These are phyloP conservation scores for Andricus curvator DNA, from an alignment of 2,888 invertebrate species.

Conservation along the genomic window DNA sequence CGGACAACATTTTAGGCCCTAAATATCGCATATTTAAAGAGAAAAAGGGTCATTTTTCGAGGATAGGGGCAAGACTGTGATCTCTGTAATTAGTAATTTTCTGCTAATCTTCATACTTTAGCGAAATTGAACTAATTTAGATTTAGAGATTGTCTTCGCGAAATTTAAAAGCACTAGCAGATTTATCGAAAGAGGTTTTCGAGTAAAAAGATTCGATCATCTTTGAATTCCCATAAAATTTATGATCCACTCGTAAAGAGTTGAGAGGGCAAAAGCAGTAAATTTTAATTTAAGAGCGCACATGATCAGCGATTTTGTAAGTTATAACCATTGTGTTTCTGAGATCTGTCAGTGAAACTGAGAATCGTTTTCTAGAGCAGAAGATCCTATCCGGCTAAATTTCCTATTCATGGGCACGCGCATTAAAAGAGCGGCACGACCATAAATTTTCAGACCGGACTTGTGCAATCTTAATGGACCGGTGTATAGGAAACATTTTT, in stretches of 20 bases:
- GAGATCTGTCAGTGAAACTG: conserved; percentile 38
- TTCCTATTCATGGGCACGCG: conserved; percentile 31
- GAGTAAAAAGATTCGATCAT: conserved; percentile 9
- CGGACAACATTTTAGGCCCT: too few species aligned
- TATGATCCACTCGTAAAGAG: conserved; percentile 31
- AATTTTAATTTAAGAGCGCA: conserved; percentile 37
- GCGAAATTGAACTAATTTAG: too few species aligned
- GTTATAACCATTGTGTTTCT: conserved; percentile 16
- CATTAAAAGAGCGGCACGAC: conserved; percentile 23
- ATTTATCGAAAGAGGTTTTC: background rate
- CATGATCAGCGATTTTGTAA: conserved; percentile 33
- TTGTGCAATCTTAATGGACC: conserved; percentile 35
- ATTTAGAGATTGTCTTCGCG: background rate
- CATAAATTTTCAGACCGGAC: conserved; percentile 19
- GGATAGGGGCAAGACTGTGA: too few species aligned
- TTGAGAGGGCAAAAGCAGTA: conserved; percentile 21
- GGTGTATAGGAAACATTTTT: conserved; percentile 21
- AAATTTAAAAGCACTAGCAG: background rate
- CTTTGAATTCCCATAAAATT: conserved; percentile 32
- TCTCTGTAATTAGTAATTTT: too few species aligned
- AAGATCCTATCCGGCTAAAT: conserved; percentile 35
- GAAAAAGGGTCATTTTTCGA: too few species aligned
- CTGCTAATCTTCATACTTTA: too few species aligned
- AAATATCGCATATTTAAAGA: too few species aligned
- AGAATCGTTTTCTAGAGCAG: conserved; percentile 37